Percentiles rank a stretch among this genome's conserved stretches.
Conservation (phyloP, 2,113 vertebrate species). For the Malurus melanocephalus region DNA sequence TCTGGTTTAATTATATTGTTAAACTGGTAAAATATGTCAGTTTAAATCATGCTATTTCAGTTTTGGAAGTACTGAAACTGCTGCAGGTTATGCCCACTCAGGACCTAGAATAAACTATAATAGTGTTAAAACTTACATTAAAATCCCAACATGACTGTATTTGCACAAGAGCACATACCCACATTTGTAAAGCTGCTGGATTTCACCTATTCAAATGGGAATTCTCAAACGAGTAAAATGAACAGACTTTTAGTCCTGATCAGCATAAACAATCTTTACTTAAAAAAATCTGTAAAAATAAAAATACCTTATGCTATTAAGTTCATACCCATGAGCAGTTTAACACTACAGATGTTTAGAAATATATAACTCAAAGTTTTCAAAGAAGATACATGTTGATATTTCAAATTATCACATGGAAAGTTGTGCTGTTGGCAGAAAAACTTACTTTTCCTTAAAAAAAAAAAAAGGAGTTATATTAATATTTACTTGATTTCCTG, state of each 20-base stretch:
- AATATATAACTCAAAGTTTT: constrained; percentile 36
- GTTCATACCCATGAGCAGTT: neutral
- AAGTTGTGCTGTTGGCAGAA: constrained; percentile 59
- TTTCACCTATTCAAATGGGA: neutral
- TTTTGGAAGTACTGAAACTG: constrained; percentile 5
- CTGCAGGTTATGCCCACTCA: constrained; percentile 1
- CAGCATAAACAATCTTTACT: neutral
- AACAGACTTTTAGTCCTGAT: neutral
- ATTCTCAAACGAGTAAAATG: neutral
- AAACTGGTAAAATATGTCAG: neutral
- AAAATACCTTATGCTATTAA: neutral
- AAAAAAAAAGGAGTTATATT: constrained; percentile 62
- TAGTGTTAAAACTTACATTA: neutral
- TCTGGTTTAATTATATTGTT: constrained; percentile 24
- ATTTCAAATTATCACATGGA: constrained; percentile 45
- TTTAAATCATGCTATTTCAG: neutral
- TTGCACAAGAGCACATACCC: neutral
- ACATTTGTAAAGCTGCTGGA: neutral
- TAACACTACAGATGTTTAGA: constrained; percentile 17
- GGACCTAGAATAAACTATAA: neutral
- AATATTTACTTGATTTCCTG: constrained; percentile 77
- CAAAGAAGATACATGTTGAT: constrained; percentile 38
- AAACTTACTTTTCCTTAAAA: constrained; percentile 54
- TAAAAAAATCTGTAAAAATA: neutral
- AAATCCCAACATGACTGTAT: neutral